Evolutionary conservation across 2,797 vertebrate species (phyloP).

Genomic region (Loriculus beryllinus): DNA sequence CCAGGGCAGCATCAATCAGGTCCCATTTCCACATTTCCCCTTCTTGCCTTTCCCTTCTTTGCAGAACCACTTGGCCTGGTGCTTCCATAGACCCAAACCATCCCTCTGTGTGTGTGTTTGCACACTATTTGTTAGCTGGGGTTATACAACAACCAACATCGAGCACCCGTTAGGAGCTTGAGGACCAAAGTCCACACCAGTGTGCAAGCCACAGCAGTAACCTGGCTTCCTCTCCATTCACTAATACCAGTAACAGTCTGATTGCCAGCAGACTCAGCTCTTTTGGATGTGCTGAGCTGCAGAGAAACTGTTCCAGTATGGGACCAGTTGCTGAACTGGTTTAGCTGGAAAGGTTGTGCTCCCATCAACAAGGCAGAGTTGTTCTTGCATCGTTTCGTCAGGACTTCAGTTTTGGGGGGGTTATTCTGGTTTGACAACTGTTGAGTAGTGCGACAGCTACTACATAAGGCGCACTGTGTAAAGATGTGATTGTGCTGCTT

Average conservation of each 20-base stretch:
- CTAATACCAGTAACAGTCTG: too few relatives aligned
- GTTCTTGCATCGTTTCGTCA: background rate
- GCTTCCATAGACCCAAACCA: too few relatives aligned
- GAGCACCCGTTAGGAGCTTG: background rate
- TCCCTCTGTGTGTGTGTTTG: background rate
- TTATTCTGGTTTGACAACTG: background rate
- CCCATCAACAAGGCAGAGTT: background rate
- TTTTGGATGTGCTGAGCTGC: background rate
- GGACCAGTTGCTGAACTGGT: background rate
- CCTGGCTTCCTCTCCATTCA: background rate
- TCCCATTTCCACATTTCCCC: background rate
- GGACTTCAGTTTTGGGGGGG: background rate
- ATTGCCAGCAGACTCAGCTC: background rate
- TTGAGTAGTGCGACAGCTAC: background rate
- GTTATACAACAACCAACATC: background rate
- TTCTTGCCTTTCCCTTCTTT: background rate
- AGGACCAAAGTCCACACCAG: background rate
- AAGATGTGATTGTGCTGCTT: background rate
- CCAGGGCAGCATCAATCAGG: background rate
- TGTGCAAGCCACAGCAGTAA: fast-evolving
- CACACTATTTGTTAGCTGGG: too few relatives aligned
- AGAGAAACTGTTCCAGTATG: background rate
- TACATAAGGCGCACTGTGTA: too few relatives aligned
- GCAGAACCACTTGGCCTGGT: background rate
- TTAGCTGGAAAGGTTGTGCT: background rate